Base-by-base conservation (phyloP, 2,797 vertebrate species). In the Acanthurus lineatus region DNA sequence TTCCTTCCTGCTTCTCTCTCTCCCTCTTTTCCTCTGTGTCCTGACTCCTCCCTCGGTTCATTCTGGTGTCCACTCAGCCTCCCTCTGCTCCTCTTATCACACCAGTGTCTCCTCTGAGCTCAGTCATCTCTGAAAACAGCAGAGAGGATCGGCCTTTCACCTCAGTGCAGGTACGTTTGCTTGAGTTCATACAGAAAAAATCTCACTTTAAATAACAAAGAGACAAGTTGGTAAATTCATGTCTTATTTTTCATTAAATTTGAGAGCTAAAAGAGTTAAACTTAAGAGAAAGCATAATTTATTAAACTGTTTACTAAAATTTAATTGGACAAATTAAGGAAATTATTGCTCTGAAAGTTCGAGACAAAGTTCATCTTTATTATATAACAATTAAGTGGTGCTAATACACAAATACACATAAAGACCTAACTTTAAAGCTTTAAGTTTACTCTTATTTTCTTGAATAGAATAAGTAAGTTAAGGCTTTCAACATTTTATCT, bases 21-120 rank as follows among this genome's bases (percentile, higher is more conserved):
- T 69, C 28, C 28, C 42, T 17, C 7, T 38, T 44, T 17, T 15
- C 77, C 62, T 74, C 28, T 48, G 35, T 49, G 61, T 66, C 71
- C 76, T 51, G 70, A 77, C 90, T 93, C 86, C 88, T 92, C 92
- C 92, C 83, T 86, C 66, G 1, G 63, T 75, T 57, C 77, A 79
- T 78, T 38, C 62, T 10, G 20, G 35, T 58, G 77, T 87, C 78
- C 74, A 35, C 66, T 79, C 67, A 83, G 75, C 70, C 79, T 82
- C 83, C 64, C 73, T 83, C 78, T 60, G 44, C 67, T 62, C 66
- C 75, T 68, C 76, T 45, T 76, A 67, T 74, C 69, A 69, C 76
- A 73, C 73, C 77, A 81, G 76, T 73, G 83, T 77, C 76, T 88
- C 52, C 52, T 51, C 76, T 77, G 53, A 51, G 32, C 84, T 79